Evolutionary conservation across 2,888 invertebrate genomes (phyloP).

Genomic region (Brenthis ino): DNA sequence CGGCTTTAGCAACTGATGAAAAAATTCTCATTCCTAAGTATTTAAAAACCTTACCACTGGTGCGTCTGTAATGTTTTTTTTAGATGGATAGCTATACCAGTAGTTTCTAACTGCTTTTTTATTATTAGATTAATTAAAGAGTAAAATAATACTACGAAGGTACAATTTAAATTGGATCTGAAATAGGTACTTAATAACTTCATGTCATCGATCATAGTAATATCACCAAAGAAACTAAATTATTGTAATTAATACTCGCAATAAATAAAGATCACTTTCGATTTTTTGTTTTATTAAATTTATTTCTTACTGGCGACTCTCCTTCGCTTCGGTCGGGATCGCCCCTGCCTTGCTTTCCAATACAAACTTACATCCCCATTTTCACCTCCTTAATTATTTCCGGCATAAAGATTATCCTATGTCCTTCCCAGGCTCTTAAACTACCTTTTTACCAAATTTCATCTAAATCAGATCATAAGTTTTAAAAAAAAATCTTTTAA

Average conservation of each 20-base stretch:
- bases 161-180: slow-evolving; percentile 50
- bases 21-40: too few relatives aligned
- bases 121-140: slow-evolving; percentile 16
- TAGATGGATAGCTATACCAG: slow-evolving; percentile 17
- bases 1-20: too few relatives aligned
- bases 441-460: too few relatives aligned
- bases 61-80: slow-evolving; percentile 2
- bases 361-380: too few relatives aligned
- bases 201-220: slow-evolving; percentile 56
- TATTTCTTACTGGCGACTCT: neutral
- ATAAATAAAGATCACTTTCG: slow-evolving; percentile 72
- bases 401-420: too few relatives aligned
- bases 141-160: slow-evolving; percentile 21
- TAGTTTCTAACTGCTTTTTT: slow-evolving; percentile 19
- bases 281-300: slow-evolving; percentile 52
- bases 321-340: too few relatives aligned
- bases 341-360: too few relatives aligned
- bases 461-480: too few relatives aligned
- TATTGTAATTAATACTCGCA: slow-evolving; percentile 71
- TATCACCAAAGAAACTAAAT: slow-evolving; percentile 77
- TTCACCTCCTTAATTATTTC: too few relatives aligned
- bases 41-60: neutral
- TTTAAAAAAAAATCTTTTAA: too few relatives aligned
- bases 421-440: too few relatives aligned
- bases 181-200: slow-evolving; percentile 45